Conservation (phyloP, 2,797 vertebrate genomes). For the Dipus sagitta region DNA sequence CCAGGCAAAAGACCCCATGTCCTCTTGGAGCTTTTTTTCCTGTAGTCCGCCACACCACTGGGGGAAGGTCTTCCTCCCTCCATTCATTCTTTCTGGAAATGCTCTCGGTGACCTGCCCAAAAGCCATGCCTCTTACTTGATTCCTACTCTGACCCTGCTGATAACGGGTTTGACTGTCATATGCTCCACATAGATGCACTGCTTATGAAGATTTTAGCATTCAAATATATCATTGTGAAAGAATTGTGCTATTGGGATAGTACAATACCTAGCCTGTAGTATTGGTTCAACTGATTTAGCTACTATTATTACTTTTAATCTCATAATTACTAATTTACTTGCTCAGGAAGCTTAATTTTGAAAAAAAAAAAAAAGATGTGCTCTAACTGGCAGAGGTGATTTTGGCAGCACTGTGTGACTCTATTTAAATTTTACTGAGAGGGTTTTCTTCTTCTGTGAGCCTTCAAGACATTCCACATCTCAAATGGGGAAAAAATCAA, state of each 20-base stretch:
- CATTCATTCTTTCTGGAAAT: too few relatives aligned
- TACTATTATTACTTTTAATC: neutral
- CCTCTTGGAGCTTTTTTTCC: too few relatives aligned
- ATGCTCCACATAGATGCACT: neutral
- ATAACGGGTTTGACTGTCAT: neutral
- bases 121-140: too few relatives aligned
- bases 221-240: neutral
- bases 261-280: neutral
- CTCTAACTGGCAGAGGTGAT: neutral
- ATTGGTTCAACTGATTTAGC: neutral
- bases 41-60: too few relatives aligned
- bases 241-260: neutral
- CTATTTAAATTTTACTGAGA: neutral
- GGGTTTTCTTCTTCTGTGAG: neutral
- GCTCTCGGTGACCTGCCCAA: too few relatives aligned
- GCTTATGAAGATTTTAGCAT: neutral
- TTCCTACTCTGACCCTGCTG: too few relatives aligned
- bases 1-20: too few relatives aligned
- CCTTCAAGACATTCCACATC: conserved; percentile 23
- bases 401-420: neutral
- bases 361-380: neutral
- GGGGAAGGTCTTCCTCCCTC: too few relatives aligned
- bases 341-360: neutral
- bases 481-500: conserved; percentile 45
- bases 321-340: neutral